These are phyloP conservation scores for Perithous albicinctus DNA, from an alignment of 2,888 invertebrate genomes.

Conservation along the genomic window DNA sequence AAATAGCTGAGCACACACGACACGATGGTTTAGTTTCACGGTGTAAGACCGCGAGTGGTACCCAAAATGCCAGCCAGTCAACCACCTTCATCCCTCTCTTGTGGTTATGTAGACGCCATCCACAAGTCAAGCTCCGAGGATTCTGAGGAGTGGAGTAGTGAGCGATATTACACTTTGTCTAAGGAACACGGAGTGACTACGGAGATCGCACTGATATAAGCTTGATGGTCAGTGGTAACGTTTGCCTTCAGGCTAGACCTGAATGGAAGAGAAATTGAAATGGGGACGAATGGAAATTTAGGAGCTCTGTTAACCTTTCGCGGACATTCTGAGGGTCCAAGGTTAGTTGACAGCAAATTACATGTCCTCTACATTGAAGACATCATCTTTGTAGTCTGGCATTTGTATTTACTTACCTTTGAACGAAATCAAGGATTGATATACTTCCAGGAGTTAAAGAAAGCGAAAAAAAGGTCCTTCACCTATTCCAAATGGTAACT, in stretches of 20 bases:
- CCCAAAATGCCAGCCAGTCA: constrained; percentile 1
- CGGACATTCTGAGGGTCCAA: background rate
- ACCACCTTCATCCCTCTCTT: background rate
- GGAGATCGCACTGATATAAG: constrained; percentile 22
- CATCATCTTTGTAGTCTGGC: background rate
- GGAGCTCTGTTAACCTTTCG: background rate
- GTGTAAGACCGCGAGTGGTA: constrained; percentile 22
- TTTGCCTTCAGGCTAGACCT: background rate
- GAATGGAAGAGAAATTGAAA: background rate
- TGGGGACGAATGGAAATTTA: background rate
- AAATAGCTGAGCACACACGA: constrained; percentile 67
- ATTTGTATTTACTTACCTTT: background rate
- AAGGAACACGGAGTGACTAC: constrained; percentile 1
- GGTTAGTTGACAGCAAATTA: background rate
- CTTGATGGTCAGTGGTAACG: constrained; percentile 5
- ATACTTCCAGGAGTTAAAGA: background rate
- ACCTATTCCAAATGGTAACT: too few species aligned
- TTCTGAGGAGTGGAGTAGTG: background rate
- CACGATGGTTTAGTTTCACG: constrained; percentile 28
- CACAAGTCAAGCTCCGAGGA: background rate
- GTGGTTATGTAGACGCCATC: constrained; percentile 18
- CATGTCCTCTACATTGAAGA: background rate
- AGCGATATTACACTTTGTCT: constrained; percentile 30
- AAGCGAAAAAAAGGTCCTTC: background rate
- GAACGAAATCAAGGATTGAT: background rate